phyloP scores from a whole-genome alignment of 2,797 vertebrate genomes.

The Atherinosoma microstoma region DNA sequence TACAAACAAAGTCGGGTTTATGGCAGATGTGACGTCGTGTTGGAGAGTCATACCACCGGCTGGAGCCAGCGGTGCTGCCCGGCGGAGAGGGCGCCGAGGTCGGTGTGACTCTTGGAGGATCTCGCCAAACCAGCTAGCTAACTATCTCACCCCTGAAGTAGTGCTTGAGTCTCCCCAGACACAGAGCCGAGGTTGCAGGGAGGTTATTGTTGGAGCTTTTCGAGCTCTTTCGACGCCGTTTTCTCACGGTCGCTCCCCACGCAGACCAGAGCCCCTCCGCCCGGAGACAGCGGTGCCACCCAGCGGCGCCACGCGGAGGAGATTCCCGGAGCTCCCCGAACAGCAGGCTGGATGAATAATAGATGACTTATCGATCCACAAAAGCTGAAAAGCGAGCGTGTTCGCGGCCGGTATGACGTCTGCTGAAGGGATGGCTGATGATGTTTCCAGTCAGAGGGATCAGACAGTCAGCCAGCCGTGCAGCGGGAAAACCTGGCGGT shows the following conservation, averaged over 20 bases:
- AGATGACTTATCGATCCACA: constrained; percentile 30
- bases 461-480: constrained; percentile 9
- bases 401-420: constrained; percentile 11
- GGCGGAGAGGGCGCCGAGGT: constrained; percentile 33
- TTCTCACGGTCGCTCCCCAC: constrained; percentile 4
- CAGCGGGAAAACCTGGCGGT: background rate
- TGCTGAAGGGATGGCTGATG: background rate
- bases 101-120: background rate
- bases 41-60: constrained; percentile 24
- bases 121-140: background rate
- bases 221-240: background rate
- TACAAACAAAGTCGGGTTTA: constrained; percentile 8
- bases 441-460: constrained; percentile 9
- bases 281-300: constrained; percentile 64
- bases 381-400: constrained; percentile 3
- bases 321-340: constrained; percentile 16
- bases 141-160: background rate
- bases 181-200: accelerated
- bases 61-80: constrained; percentile 48
- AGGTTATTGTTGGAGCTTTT: background rate
- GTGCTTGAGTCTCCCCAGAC: background rate
- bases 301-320: constrained; percentile 38
- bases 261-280: constrained; percentile 34
- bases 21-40: background rate
- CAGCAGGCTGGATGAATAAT: constrained; percentile 26